Evolutionary conservation across 1,140 invertebrate genomes (phyloP).

Genomic region (Chrysopa pallens): DNA sequence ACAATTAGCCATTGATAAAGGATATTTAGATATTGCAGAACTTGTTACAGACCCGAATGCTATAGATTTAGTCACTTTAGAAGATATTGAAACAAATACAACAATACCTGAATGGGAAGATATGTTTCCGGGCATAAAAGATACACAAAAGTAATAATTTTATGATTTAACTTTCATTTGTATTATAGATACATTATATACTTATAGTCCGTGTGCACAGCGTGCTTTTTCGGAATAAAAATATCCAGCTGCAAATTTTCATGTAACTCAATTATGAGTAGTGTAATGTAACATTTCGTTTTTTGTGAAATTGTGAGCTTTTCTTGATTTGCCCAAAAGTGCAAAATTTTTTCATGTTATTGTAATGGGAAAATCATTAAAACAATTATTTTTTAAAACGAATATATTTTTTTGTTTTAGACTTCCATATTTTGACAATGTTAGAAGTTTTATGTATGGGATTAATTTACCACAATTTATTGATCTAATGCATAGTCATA

Average conservation of each 20-base stretch:
- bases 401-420: not conserved
- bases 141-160: too few relatives aligned
- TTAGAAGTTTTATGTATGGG: not conserved
- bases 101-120: not conserved
- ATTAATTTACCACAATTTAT: not conserved
- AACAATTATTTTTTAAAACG: not conserved
- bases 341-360: too few relatives aligned
- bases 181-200: too few relatives aligned
- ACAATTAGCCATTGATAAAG: not conserved
- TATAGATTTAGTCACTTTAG: not conserved
- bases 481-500: not conserved
- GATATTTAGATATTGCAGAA: not conserved
- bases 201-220: too few relatives aligned
- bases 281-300: not conserved
- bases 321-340: not conserved
- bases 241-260: too few relatives aligned
- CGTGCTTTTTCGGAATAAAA: too few relatives aligned
- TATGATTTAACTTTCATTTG: too few relatives aligned
- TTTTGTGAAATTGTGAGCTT: not conserved
- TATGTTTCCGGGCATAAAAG: not conserved
- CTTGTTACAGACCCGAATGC: not conserved
- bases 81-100: not conserved
- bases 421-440: not conserved
- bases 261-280: too few relatives aligned
- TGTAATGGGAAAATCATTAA: too few relatives aligned